These are phyloP conservation scores for Mustela nigripes DNA, from an alignment of 2,113 vertebrate species.

Conservation along the genomic window DNA sequence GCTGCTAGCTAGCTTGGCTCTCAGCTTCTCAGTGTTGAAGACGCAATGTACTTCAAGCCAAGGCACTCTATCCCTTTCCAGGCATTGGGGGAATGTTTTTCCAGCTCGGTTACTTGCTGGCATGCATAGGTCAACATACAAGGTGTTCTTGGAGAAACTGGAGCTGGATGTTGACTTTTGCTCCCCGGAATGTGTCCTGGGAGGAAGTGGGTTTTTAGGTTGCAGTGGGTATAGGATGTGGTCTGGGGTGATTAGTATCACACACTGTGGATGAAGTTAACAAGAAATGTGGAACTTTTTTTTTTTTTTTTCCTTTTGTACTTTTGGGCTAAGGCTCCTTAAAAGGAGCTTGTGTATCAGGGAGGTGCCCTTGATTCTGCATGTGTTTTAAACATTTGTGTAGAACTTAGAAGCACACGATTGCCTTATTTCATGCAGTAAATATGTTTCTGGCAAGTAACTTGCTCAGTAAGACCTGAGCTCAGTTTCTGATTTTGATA, in stretches of 20 bases:
- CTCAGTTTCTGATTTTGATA: neutral
- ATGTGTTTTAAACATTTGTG: neutral
- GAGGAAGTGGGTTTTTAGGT: conserved; percentile 74
- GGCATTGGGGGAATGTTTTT: conserved; percentile 46
- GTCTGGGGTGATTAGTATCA: conserved; percentile 41
- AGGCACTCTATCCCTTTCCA: neutral
- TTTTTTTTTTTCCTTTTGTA: neutral
- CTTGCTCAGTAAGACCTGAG: neutral
- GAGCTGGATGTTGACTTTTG: conserved; percentile 69
- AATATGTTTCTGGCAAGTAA: neutral
- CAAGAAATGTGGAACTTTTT: neutral
- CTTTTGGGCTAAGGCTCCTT: neutral
- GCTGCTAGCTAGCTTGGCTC: neutral
- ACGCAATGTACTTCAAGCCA: accelerated
- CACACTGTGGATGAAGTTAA: conserved; percentile 9
- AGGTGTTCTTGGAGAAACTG: conserved; percentile 44
- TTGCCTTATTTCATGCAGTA: neutral
- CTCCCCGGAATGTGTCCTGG: conserved; percentile 55
- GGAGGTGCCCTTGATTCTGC: neutral
- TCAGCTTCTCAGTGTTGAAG: neutral
- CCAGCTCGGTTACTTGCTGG: conserved; percentile 60
- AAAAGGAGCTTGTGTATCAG: conserved; percentile 40
- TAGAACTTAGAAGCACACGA: neutral
- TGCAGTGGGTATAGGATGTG: conserved; percentile 71
- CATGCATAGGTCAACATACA: conserved; percentile 35